Evolutionary conservation across 2,113 vertebrate genomes (phyloP), one percentile per base, ranked within the genome.

Genomic region (Strix uralensis): DNA sequence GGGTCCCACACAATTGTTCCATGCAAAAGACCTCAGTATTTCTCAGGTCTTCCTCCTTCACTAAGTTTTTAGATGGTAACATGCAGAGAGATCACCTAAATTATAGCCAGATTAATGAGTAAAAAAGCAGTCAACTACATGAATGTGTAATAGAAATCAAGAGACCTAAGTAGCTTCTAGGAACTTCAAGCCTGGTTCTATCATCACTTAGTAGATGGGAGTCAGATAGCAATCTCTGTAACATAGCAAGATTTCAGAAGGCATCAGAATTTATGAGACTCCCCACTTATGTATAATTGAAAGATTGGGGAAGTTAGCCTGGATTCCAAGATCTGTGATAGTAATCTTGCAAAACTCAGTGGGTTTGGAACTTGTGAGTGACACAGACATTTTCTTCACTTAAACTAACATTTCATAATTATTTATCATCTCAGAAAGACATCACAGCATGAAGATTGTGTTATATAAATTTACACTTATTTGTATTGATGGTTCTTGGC

Each of bases 201-300:
- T 93, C 90, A 95, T 81, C 61, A 7, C 86, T 94, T 91, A 58
- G 81, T 84, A 94, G 75, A 65, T 90, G 91, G 90, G 86, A 94
- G 81, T 75, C 1, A 0, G 91, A 89, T 58, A 92, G 75, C 30
- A 74, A 73, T 87, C 21, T 0, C 7, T 86, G 86, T 55, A 96
- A 92, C 47, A 81, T 8, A 65, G 25, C 27, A 86, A 55, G 72
- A 86, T 88, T 91, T 92, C 90, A 92, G 51, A 74, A 90, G 40
- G 38, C 4, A 58, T 94, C 82, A 86, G 62, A 66, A 95, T 96
- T 96, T 97, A 96, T 91, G 90, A 78, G 92, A 78, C 63, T 94
- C 72, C 57, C 52, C 59, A 86, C 88, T 90, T 81, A 78, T 0
- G 5, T 13, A 14, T 79, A 86, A 84, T 62, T 92, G 92, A 94